Conservation (phyloP, 2,797 vertebrate species). For the Odontamblyopus lacepedii region DNA sequence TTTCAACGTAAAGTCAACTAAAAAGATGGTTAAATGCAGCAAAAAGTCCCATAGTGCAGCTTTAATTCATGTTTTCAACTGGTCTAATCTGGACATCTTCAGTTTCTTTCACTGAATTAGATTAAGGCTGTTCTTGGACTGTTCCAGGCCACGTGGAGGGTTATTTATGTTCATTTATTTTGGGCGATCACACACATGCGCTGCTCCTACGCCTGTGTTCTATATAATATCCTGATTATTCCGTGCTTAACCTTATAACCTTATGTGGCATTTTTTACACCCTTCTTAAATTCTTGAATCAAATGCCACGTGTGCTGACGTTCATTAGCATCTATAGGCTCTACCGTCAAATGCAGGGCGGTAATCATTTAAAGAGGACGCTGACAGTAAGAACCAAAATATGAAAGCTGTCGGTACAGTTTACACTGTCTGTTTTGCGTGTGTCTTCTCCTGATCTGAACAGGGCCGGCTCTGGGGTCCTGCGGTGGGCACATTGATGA, state of each 20-base stretch:
- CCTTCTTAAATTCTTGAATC: neutral
- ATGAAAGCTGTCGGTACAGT: neutral
- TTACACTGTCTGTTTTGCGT: neutral
- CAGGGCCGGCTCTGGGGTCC: constrained; percentile 54
- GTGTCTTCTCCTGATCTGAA: constrained; percentile 42
- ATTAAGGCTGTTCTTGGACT: too few relatives aligned
- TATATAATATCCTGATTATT: neutral
- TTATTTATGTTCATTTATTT: too few relatives aligned
- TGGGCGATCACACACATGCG: too few relatives aligned
- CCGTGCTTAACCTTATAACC: neutral
- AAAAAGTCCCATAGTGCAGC: too few relatives aligned
- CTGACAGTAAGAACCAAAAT: neutral
- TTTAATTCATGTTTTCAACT: too few relatives aligned
- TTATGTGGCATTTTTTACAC: constrained; percentile 12
- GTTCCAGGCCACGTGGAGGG: too few relatives aligned
- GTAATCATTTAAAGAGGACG: constrained; percentile 2
- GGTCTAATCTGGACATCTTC: too few relatives aligned
- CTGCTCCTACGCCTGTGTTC: neutral
- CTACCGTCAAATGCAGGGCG: neutral
- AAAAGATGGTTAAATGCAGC: too few relatives aligned
- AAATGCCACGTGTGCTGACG: constrained; percentile 18
- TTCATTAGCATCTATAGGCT: constrained; percentile 1
- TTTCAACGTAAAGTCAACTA: too few relatives aligned
- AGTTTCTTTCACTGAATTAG: too few relatives aligned
- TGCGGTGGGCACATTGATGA: constrained; percentile 73